Base-by-base conservation (phyloP, 30 jellyfish, hydroid and myxozoan genomes). In the Haliclystus octoradiatus region DNA sequence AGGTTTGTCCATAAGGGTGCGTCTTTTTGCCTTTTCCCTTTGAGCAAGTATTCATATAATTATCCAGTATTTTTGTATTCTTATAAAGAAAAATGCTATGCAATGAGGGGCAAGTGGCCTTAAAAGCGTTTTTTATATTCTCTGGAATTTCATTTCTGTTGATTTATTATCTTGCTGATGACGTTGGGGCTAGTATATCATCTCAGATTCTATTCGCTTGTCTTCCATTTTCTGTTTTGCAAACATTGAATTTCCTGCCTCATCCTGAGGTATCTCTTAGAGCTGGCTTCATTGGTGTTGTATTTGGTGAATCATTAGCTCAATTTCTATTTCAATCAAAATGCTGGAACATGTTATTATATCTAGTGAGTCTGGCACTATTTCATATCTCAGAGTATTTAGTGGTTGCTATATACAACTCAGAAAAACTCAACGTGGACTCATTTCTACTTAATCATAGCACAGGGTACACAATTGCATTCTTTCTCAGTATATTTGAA, bases 391-490 rank as follows among this genome's bases (percentile, higher is more conserved):
- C 97, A 19, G 97, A 88, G 49, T 88, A 88, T 76, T 2, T 88
- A 26, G 33, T 88, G 71, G 80, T 93, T 0, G 94, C 97, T 19
- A 12, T 75, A 31, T 88, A 88, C 80, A 88, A 88, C 61, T 47
- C 62, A 47, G 51, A 51, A 13, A 47, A 66, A 14, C 63, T 88
- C 33, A 72, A 75, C n/a, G 25, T 67, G 30, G 94, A 81, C 57
- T 88, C 97, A 28, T 88, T 88, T 63, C 68, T 88, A 60, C 29
- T 88, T 52, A 88, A 88, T 50, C 97, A 88, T 78, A 88, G 97
- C 62, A 14, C 33, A 26, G 94, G 80, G 73, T 88, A 88, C 76
- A 83, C 69, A 26, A 22, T 80, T 26, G 97, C 97, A 14, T 62
- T 77, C 2, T 57, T 50, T 5, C 81, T 85, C 27, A 80, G 95